Evolutionary conservation across 2,797 vertebrate genomes (phyloP).

Genomic region (Simalia tracyae): DNA sequence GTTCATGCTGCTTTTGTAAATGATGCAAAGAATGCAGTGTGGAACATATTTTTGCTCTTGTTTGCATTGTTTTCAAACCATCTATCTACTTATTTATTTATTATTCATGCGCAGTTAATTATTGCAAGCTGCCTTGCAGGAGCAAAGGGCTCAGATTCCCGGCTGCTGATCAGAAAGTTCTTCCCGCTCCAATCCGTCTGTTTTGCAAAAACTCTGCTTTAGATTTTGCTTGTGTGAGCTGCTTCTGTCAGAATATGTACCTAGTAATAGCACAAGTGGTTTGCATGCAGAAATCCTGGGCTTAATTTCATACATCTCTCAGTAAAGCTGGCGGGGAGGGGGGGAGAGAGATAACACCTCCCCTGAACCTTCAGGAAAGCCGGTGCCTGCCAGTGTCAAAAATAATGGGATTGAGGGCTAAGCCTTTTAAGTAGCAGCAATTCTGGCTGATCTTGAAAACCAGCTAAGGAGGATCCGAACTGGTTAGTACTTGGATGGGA

Average conservation of each 20-base stretch:
- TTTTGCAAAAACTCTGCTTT: not conserved
- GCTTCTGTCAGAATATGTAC: no score
- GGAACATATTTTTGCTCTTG: not conserved
- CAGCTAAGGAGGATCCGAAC: no score
- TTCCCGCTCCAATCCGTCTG: not conserved
- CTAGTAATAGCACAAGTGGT: not conserved
- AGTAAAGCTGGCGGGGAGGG: not conserved
- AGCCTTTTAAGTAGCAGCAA: no score
- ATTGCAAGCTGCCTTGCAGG: not conserved
- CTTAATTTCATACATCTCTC: not conserved
- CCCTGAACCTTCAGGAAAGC: no score
- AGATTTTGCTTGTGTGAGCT: not conserved
- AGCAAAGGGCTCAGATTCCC: not conserved
- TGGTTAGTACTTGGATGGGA: no score
- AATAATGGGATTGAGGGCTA: no score
- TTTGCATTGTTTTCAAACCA: not conserved
- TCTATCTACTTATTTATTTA: not conserved
- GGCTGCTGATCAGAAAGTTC: not conserved
- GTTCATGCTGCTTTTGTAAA: not conserved
- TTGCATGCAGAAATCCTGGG: not conserved
- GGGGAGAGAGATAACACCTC: not conserved
- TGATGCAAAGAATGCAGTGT: not conserved
- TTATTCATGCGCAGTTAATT: not conserved
- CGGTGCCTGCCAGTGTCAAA: no score
- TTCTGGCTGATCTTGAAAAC: no score